Evolutionary conservation across 2,797 vertebrate species (phyloP).

Genomic region (Miichthys miiuy): DNA sequence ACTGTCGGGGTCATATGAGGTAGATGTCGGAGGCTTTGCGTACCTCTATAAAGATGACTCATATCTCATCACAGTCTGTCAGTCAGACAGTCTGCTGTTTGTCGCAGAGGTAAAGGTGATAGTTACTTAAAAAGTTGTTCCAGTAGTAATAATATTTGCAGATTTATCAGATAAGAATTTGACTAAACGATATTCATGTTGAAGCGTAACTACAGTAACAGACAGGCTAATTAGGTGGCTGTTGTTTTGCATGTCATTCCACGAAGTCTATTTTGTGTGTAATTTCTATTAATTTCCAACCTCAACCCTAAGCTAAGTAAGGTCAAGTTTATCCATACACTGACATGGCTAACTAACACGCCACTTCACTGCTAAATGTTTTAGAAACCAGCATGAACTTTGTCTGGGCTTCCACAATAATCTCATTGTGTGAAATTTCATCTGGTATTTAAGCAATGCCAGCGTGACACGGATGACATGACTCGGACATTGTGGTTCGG

Average conservation of each 20-base stretch:
- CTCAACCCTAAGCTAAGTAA: not conserved
- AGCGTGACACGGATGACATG: constrained; percentile 44
- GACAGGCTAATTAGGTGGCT: not conserved
- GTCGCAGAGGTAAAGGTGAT: not conserved
- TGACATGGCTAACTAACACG: not conserved
- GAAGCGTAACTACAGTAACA: not conserved
- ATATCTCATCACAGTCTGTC: too few relatives aligned
- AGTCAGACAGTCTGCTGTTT: not conserved
- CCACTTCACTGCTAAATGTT: not conserved
- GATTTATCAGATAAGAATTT: constrained; percentile 21
- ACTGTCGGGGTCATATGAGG: constrained; percentile 12
- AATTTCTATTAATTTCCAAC: not conserved
- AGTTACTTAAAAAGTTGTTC: not conserved
- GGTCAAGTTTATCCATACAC: constrained; percentile 1
- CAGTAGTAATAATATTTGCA: not conserved
- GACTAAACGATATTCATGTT: not conserved
- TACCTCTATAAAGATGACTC: constrained; percentile 1
- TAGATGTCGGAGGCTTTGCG: not conserved
- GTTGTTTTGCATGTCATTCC: constrained; percentile 8
- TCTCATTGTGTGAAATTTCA: constrained; percentile 63
- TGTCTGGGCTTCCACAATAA: constrained; percentile 49
- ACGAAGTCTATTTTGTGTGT: not conserved
- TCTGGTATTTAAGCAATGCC: constrained; percentile 71
- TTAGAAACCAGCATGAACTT: constrained; percentile 45
- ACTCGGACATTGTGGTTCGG: constrained; percentile 53